These are phyloP conservation scores for Nesogale talazaci DNA, from an alignment of 2,113 vertebrate genomes.

Conservation along the genomic window DNA sequence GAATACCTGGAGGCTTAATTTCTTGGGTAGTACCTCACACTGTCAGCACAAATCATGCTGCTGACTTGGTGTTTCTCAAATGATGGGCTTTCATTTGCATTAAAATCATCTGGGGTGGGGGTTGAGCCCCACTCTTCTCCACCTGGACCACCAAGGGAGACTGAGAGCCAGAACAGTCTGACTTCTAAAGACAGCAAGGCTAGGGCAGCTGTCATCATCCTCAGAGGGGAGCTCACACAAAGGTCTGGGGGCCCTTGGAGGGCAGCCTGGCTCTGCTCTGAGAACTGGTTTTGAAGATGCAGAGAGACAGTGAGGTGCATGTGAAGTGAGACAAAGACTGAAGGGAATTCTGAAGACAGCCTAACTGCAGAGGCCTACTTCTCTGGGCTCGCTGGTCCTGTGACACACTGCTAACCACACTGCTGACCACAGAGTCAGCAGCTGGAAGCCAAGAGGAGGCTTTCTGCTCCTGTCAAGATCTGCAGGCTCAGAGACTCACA, in stretches of 20 bases:
- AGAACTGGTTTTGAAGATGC: too few species aligned
- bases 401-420: too few species aligned
- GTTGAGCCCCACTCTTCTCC: too few species aligned
- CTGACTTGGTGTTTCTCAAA: neutral
- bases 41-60: neutral
- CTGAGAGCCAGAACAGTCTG: neutral
- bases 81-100: constrained; percentile 13
- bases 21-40: neutral
- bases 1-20: constrained; percentile 1
- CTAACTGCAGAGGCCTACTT: too few species aligned
- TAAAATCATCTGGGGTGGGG: neutral
- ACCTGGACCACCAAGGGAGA: too few species aligned
- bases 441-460: too few species aligned
- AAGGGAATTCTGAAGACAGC: too few species aligned
- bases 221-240: neutral
- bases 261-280: fast-evolving
- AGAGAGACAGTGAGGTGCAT: neutral
- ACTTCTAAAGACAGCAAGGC: neutral
- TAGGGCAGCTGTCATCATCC: neutral
- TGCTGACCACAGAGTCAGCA: too few species aligned
- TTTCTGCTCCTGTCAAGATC: too few species aligned
- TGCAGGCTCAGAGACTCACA: too few species aligned
- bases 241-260: neutral
- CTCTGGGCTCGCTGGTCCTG: neutral
- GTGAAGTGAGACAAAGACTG: too few species aligned